A percentile compares a stretch with the other conserved stretches of the same genome.
These are phyloP conservation scores for Oithona nana DNA, from an alignment of 2,888 invertebrate genomes.

Conservation along the genomic window DNA sequence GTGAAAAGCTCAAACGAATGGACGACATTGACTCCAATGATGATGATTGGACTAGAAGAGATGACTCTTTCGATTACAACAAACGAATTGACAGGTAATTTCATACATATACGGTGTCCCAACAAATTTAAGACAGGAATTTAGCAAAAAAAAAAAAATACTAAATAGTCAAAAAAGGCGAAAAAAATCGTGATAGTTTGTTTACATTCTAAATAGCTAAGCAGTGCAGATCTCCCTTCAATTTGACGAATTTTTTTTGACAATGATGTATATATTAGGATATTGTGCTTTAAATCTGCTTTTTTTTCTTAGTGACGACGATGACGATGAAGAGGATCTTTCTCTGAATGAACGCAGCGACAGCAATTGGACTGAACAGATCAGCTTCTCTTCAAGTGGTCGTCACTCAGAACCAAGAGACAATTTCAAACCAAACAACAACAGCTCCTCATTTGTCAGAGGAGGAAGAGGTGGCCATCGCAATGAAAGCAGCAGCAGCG, in stretches of 20 bases:
- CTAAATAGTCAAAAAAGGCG: too few species aligned
- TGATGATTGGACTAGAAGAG: slow-evolving; percentile 68
- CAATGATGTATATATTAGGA: background rate
- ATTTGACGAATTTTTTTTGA: background rate
- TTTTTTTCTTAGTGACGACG: background rate
- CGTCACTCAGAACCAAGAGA: slow-evolving; percentile 17
- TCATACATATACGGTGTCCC: background rate
- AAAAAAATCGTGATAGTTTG: too few species aligned
- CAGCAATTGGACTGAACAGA: background rate
- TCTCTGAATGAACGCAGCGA: slow-evolving; percentile 25
- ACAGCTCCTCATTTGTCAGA: slow-evolving; percentile 19
- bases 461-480: slow-evolving; percentile 27
- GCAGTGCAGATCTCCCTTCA: too few species aligned
- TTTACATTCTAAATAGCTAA: too few species aligned
- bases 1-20: slow-evolving; percentile 75
- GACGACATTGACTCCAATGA: slow-evolving; percentile 66
- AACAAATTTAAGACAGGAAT: too few species aligned
- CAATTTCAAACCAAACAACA: background rate
- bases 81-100: slow-evolving; percentile 29
- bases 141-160: too few species aligned
- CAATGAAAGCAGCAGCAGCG: slow-evolving; percentile 21
- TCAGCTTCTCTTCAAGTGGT: too few species aligned
- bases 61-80: slow-evolving; percentile 82
- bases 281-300: background rate
- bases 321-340: slow-evolving; percentile 11